Percentiles rank a stretch among this genome's conserved stretches.
These are phyloP conservation scores for Climacteris rufus DNA, from an alignment of 2,113 vertebrate genomes.

Conservation along the genomic window DNA sequence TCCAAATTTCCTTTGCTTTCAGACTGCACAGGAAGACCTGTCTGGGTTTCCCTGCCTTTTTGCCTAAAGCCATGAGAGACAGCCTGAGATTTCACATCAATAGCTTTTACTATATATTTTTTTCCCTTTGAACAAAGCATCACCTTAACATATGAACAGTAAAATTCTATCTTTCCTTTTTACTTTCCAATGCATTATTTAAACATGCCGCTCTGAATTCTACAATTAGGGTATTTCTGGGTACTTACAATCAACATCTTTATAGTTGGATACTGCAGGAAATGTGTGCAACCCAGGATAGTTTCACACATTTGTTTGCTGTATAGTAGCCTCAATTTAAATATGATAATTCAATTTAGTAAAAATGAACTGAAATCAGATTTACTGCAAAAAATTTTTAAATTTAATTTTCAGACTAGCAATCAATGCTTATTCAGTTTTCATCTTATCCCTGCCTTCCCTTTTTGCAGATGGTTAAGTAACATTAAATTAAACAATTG, in stretches of 20 bases:
- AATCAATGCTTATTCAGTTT: constrained; percentile 79
- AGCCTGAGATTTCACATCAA: constrained; percentile 1
- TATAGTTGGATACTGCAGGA: background rate
- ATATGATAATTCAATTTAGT: constrained; percentile 73
- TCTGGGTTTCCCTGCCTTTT: background rate
- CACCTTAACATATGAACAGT: constrained; percentile 29
- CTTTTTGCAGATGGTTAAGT: constrained; percentile 71
- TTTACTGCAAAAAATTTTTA: constrained; percentile 70
- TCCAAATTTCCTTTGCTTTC: background rate
- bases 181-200: constrained; percentile 66
- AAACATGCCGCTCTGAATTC: constrained; percentile 51
- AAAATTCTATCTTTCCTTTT: constrained; percentile 47
- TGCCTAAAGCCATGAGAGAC: background rate
- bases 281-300: constrained; percentile 17
- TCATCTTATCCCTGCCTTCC: constrained; percentile 60
- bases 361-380: constrained; percentile 71
- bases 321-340: constrained; percentile 55
- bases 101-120: background rate
- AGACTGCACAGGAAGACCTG: background rate
- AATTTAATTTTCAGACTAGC: constrained; percentile 70
- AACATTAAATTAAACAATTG: constrained; percentile 75
- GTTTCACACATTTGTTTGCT: constrained; percentile 51
- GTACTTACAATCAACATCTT: constrained; percentile 30
- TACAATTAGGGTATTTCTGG: constrained; percentile 13
- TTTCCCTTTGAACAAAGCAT: constrained; percentile 4